Conservation (phyloP, 1,140 invertebrate species). For the Ceratosolen fusciceps region DNA sequence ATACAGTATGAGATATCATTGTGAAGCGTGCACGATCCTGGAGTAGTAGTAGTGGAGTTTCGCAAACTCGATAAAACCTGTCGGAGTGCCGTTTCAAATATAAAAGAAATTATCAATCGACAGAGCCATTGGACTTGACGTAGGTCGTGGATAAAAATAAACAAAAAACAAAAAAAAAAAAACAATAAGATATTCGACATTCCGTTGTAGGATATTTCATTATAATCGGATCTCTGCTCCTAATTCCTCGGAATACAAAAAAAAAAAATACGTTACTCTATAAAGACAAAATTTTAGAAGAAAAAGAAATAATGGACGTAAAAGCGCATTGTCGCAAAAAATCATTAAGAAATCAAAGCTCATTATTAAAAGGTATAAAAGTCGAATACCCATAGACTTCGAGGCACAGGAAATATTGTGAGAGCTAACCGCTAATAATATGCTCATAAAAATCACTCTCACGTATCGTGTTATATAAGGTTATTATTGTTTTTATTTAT, state of each 20-base stretch:
- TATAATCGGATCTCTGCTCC: too few relatives aligned
- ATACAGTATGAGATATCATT: too few relatives aligned
- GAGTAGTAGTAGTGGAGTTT: too few relatives aligned
- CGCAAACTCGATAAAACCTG: conserved; percentile 20
- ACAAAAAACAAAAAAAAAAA: too few relatives aligned
- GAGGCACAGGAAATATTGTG: neutral
- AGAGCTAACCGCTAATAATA: conserved; percentile 12
- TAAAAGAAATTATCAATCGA: conserved; percentile 32
- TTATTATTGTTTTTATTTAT: conserved; percentile 18
- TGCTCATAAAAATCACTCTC: conserved; percentile 37
- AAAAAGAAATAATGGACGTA: neutral
- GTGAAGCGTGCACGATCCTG: too few relatives aligned
- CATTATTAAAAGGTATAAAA: conserved; percentile 28
- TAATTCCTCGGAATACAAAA: too few relatives aligned
- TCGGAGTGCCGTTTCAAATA: neutral
- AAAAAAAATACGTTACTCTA: too few relatives aligned
- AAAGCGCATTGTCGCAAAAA: neutral
- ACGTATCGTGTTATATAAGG: conserved; percentile 4
- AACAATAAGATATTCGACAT: too few relatives aligned
- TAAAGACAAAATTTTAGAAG: neutral
- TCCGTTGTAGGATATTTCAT: too few relatives aligned
- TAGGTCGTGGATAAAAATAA: conserved; percentile 38
- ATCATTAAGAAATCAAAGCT: too few relatives aligned
- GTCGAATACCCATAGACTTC: conserved; percentile 10
- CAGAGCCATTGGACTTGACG: conserved; percentile 10